Conservation (phyloP, 2,888 invertebrate genomes). For the Temnothorax unifasciatus region DNA sequence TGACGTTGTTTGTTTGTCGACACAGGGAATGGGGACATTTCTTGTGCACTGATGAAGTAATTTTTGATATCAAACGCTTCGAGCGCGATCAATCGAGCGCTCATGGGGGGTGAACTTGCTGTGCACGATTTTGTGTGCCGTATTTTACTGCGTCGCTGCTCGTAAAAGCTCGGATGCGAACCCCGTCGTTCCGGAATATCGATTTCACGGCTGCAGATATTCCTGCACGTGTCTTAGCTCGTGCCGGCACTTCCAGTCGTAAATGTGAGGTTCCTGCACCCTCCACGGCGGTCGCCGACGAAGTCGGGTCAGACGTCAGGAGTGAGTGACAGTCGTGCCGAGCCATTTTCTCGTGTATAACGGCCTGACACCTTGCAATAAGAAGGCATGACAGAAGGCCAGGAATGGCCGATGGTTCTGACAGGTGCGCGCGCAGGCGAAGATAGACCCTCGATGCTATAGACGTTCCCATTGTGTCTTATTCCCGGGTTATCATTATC, state of each 20-base stretch:
- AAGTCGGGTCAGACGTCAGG: conserved; percentile 58
- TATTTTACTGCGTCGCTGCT: conserved; percentile 65
- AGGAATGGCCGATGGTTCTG: conserved; percentile 67
- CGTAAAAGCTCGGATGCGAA: conserved; percentile 69
- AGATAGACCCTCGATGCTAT: conserved; percentile 53
- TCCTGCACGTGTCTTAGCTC: conserved; percentile 69
- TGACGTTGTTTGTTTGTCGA: not conserved
- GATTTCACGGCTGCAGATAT: conserved; percentile 71
- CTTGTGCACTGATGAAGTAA: conserved; percentile 50
- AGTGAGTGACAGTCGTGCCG: conserved; percentile 47
- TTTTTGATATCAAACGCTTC: conserved; percentile 16
- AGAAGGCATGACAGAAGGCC: conserved; percentile 56
- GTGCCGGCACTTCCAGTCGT: conserved; percentile 56
- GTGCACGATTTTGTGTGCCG: conserved; percentile 54
- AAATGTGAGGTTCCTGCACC: conserved; percentile 60
- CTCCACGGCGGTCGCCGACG: conserved; percentile 38
- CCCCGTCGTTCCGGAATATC: conserved; percentile 64
- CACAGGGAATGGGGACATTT: not conserved
- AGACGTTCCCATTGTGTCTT: conserved; percentile 67
- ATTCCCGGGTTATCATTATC: conserved; percentile 73
- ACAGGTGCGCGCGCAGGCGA: conserved; percentile 66
- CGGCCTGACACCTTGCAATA: conserved; percentile 48
- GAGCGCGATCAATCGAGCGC: conserved; percentile 55
- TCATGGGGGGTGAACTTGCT: conserved; percentile 44
- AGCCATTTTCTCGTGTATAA: conserved; percentile 51